Conservation (phyloP, 2,113 vertebrate species). For the Hydrolagus affinis region DNA sequence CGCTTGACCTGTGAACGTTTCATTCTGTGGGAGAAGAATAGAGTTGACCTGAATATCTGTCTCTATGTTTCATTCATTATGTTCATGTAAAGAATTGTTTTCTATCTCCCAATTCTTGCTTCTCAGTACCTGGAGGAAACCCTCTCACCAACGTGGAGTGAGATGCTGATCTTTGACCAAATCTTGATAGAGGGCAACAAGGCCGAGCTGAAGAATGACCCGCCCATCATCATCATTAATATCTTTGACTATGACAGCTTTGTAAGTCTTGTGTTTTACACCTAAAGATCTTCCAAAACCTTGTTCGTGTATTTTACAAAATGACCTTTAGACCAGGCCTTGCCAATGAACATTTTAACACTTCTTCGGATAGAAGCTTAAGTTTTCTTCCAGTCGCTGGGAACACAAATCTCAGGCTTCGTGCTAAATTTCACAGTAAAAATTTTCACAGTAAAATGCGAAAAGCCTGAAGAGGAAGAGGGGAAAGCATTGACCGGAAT, state of each 20-base stretch:
- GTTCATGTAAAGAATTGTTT: not conserved
- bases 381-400: no score
- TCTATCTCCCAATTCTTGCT: not conserved
- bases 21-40: not conserved
- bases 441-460: no score
- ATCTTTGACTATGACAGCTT: slow-evolving; percentile 72
- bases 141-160: slow-evolving; percentile 80
- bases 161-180: slow-evolving; percentile 77
- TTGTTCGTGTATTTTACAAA: no score
- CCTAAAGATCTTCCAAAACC: not conserved
- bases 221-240: slow-evolving; percentile 69
- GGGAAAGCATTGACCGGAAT: no score
- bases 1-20: not conserved
- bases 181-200: slow-evolving; percentile 74
- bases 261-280: slow-evolving; percentile 51
- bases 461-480: no score
- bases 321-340: no score
- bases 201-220: slow-evolving; percentile 71
- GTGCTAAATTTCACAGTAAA: no score
- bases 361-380: no score
- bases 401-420: no score
- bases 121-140: slow-evolving; percentile 69
- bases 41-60: not conserved
- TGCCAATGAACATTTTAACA: no score
- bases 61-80: not conserved